Evolutionary conservation across 1,140 invertebrate species (phyloP).

Genomic region (Hydropsyche tenuis): DNA sequence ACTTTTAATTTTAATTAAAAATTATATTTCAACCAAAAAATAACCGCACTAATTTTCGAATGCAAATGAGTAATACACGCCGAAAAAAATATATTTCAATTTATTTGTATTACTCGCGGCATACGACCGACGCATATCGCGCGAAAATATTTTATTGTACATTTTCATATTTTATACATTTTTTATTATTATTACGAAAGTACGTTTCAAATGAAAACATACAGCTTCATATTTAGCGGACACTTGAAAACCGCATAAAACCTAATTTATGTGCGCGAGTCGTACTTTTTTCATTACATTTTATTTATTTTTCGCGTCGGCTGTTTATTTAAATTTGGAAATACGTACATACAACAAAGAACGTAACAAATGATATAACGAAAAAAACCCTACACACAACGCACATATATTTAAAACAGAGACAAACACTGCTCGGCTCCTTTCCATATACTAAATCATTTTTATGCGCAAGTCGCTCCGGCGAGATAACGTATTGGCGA

Average conservation of each 20-base stretch:
- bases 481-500: no score
- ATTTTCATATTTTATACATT: no score
- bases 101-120: no score
- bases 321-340: slow-evolving; percentile 38
- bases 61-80: no score
- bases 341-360: slow-evolving; percentile 10
- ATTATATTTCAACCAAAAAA: no score
- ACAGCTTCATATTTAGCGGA: slow-evolving; percentile 35
- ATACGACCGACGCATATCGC: no score
- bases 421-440: no score
- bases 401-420: no score
- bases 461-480: neutral
- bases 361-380: neutral
- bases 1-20: no score
- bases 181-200: slow-evolving; percentile 16
- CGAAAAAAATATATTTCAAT: no score
- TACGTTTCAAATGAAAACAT: slow-evolving; percentile 24
- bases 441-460: slow-evolving; percentile 3
- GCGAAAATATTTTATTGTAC: no score
- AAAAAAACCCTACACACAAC: neutral
- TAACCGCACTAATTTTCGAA: no score
- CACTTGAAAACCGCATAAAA: slow-evolving; percentile 41
- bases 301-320: slow-evolving; percentile 7
- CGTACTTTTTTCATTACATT: slow-evolving; percentile 28
- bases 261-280: slow-evolving; percentile 30